phyloP scores from a whole-genome alignment of 2,797 vertebrate species.

The Nyctibius grandis region DNA sequence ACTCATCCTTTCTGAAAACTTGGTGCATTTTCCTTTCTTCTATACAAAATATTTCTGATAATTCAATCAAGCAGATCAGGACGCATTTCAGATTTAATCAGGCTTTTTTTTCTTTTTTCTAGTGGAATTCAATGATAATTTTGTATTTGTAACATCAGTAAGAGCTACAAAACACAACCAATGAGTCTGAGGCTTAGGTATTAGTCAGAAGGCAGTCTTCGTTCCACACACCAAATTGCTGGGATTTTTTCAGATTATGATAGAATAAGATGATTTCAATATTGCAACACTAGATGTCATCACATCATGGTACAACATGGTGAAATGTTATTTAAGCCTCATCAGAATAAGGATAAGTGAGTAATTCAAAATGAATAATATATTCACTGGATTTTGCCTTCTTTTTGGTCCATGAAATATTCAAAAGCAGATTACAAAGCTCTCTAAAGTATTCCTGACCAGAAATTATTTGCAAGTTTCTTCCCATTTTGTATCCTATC shows the following conservation, averaged over 20 bases:
- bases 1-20: neutral
- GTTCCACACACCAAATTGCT: neutral
- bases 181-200: neutral
- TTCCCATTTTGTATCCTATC: neutral
- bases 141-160: neutral
- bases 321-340: conserved; percentile 11
- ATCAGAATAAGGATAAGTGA: neutral
- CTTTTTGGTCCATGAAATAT: neutral
- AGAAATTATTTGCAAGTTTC: neutral
- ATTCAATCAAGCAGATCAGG: neutral
- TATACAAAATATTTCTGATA: neutral
- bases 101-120: no score
- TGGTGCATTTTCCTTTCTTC: neutral
- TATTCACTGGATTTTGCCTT: neutral
- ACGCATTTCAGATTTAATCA: neutral
- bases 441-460: neutral
- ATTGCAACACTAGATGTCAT: conserved; percentile 66
- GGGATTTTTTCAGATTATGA: neutral
- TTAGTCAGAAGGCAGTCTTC: neutral
- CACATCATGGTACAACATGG: conserved; percentile 50
- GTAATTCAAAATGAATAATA: conserved; percentile 17
- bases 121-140: neutral
- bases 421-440: neutral
- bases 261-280: conserved; percentile 23
- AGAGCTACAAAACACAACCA: neutral